phyloP scores from a whole-genome alignment of 2,113 vertebrate species.

The Ptilorrhoa leucosticta region DNA sequence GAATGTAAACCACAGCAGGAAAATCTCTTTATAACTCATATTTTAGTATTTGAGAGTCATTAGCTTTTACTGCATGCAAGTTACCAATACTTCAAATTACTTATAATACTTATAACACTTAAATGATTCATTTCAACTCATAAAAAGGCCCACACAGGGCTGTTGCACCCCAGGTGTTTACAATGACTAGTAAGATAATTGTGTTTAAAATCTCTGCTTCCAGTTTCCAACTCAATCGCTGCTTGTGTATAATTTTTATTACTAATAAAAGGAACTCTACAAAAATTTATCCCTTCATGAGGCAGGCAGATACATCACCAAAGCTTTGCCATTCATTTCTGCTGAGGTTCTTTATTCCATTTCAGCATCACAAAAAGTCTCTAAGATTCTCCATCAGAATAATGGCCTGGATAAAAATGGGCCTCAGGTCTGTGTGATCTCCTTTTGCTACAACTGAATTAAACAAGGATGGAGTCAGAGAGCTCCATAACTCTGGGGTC shows the following conservation, averaged over 20 bases:
- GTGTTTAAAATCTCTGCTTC: not conserved
- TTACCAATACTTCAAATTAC: not conserved
- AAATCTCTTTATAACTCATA: not conserved
- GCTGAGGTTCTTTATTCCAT: not conserved
- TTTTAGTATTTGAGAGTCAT: not conserved
- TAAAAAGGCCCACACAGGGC: not conserved
- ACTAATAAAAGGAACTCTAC: not conserved
- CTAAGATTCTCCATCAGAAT: not conserved
- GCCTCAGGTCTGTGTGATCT: not conserved
- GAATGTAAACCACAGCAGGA: not conserved
- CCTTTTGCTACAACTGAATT: not conserved
- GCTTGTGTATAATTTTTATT: not conserved
- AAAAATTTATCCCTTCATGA: not conserved
- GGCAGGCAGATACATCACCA: not conserved
- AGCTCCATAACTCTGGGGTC: not conserved
- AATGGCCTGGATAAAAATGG: not conserved
- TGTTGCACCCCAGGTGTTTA: not conserved
- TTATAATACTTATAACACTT: not conserved
- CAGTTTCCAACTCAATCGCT: not conserved
- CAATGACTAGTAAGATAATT: not conserved
- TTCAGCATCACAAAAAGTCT: not conserved
- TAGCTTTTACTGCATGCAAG: not conserved
- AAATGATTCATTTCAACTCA: not conserved
- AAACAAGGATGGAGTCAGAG: not conserved
- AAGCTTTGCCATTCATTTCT: not conserved